phyloP scores from a whole-genome alignment of 2,888 invertebrate genomes.

The Micoletzkya japonica region DNA sequence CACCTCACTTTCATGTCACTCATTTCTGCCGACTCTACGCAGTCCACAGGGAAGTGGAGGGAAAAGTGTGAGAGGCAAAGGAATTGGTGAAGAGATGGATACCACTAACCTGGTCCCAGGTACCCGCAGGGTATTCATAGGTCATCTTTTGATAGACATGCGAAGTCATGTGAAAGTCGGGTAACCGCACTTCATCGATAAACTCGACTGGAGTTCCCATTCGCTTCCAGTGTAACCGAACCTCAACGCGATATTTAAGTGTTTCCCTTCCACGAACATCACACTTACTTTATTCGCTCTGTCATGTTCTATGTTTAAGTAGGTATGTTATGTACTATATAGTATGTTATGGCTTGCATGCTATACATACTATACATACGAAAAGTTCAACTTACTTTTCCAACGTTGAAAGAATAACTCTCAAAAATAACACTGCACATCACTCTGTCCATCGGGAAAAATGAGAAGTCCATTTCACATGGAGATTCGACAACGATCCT shows the following conservation, averaged over 20 bases:
- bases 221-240: constrained; percentile 60
- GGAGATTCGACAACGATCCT: constrained; percentile 60
- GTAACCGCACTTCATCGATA: constrained; percentile 54
- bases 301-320: too few species aligned
- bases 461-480: constrained; percentile 62
- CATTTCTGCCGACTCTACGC: neutral
- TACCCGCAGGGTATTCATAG: constrained; percentile 62
- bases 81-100: too few species aligned
- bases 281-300: too few species aligned
- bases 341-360: too few species aligned
- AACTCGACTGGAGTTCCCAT: constrained; percentile 57
- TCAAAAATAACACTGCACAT: constrained; percentile 62
- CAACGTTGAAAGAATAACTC: constrained; percentile 62
- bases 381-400: constrained; percentile 32
- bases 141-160: constrained; percentile 56
- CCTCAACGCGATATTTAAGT: constrained; percentile 33
- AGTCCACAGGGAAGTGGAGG: neutral
- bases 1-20: too few species aligned
- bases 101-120: constrained; percentile 61
- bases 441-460: constrained; percentile 59
- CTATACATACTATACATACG: too few species aligned
- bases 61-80: too few species aligned
- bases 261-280: too few species aligned
- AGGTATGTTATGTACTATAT: too few species aligned
- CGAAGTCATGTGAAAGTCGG: constrained; percentile 54